phyloP scores from a whole-genome alignment of 2,113 vertebrate genomes.

The Pitta sordida region DNA sequence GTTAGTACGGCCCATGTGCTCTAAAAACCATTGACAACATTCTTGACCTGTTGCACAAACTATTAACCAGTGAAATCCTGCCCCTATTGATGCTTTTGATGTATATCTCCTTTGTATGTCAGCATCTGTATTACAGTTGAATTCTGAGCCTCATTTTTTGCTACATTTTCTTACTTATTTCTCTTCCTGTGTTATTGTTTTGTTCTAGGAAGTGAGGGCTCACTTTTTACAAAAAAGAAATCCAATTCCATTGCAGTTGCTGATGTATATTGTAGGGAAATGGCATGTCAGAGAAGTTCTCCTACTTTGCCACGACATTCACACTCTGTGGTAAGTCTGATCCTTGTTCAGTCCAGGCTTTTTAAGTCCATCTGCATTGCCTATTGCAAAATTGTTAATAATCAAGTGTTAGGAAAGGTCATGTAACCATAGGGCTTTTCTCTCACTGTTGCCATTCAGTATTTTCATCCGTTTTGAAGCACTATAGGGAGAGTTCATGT shows the following conservation, averaged over 20 bases:
- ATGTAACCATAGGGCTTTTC: not conserved
- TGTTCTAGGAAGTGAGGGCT: conserved; percentile 75
- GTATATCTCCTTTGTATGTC: not conserved
- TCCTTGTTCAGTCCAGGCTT: not conserved
- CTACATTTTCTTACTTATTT: not conserved
- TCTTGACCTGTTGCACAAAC: not conserved
- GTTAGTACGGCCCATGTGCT: not conserved
- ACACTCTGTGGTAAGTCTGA: conserved; percentile 78
- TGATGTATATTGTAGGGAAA: conserved; percentile 71
- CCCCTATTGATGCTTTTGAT: not conserved
- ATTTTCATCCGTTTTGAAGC: not conserved
- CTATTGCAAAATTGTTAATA: not conserved
- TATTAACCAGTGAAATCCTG: not conserved
- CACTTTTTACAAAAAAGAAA: conserved; percentile 66
- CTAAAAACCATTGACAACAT: not conserved
- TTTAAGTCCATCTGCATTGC: not conserved
- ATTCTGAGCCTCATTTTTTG: not conserved
- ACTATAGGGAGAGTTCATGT: not conserved
- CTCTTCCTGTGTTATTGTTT: not conserved
- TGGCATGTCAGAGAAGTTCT: conserved; percentile 41
- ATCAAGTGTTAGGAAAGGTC: not conserved
- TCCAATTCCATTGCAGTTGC: conserved; percentile 73
- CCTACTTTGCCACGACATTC: conserved; percentile 69
- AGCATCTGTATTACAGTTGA: not conserved
- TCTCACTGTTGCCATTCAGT: not conserved